These are phyloP conservation scores for Agrochola circellaris DNA, from an alignment of 2,888 invertebrate genomes.

Conservation along the genomic window DNA sequence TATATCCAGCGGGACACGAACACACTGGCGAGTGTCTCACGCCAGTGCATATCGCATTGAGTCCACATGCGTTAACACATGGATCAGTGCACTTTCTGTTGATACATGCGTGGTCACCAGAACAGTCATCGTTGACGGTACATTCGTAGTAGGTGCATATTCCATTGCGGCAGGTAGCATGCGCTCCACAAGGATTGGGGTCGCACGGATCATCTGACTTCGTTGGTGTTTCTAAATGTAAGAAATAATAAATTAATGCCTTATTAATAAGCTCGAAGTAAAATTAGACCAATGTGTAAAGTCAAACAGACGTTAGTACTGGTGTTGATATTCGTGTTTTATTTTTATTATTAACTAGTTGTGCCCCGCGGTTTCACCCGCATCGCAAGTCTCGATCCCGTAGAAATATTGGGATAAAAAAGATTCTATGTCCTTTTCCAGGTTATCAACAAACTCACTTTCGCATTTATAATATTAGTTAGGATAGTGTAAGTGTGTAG, in stretches of 20 bases:
- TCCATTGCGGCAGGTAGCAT: slow-evolving; percentile 92
- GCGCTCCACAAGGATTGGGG: slow-evolving; percentile 93
- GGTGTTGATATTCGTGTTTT: not conserved
- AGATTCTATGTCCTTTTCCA: too few species aligned
- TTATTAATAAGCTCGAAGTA: not conserved
- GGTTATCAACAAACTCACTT: too few species aligned
- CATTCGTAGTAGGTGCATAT: slow-evolving; percentile 95
- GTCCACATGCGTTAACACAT: slow-evolving; percentile 95
- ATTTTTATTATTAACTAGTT: not conserved
- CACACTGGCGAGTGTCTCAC: slow-evolving; percentile 94
- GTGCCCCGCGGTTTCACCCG: too few species aligned
- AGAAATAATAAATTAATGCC: slow-evolving; percentile 5
- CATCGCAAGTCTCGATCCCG: too few species aligned
- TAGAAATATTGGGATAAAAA: too few species aligned
- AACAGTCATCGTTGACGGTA: slow-evolving; percentile 96
- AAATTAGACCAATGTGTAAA: not conserved
- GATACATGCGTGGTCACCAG: slow-evolving; percentile 95
- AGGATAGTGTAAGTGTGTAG: not conserved
- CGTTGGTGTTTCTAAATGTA: slow-evolving; percentile 76
- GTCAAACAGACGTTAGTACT: not conserved
- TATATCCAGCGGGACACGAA: slow-evolving; percentile 94
- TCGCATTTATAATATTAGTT: too few species aligned
- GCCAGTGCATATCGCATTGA: slow-evolving; percentile 95
- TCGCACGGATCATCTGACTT: slow-evolving; percentile 91
- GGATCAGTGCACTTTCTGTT: slow-evolving; percentile 96